Percentiles rank a stretch among this genome's conserved stretches.
Conservation (phyloP, 1,140 invertebrate genomes). For the Drosophila quadrilineata region DNA sequence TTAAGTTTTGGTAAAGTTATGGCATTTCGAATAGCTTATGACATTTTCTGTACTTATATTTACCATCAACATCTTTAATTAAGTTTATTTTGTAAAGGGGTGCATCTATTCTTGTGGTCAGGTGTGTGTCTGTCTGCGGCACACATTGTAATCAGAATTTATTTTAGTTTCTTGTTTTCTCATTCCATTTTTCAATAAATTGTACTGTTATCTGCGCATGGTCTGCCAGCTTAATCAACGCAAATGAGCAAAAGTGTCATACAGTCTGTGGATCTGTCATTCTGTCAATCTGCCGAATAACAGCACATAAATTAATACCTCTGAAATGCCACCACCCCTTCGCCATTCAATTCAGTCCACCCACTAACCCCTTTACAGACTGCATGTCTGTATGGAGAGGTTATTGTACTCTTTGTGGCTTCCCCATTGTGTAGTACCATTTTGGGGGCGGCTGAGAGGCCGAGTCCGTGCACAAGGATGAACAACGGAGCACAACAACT, state of each 20-base stretch:
- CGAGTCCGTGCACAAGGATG: slow-evolving; percentile 51
- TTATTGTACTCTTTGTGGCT: slow-evolving; percentile 55
- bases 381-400: slow-evolving; percentile 15
- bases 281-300: slow-evolving; percentile 13
- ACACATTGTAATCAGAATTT: no score
- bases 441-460: slow-evolving; percentile 38
- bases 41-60: no score
- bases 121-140: no score
- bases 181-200: slow-evolving; percentile 54
- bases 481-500: slow-evolving; percentile 28
- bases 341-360: no score
- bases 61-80: no score
- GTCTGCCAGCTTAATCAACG: slow-evolving; percentile 56
- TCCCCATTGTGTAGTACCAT: neutral
- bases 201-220: slow-evolving; percentile 44
- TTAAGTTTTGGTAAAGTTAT: no score
- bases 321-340: no score
- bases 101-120: no score
- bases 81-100: no score
- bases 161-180: no score
- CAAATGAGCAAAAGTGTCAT: slow-evolving; percentile 54
- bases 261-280: slow-evolving; percentile 8
- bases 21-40: no score
- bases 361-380: neutral
- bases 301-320: no score